Conservation (phyloP, 2,113 vertebrate species). For the Geococcyx californianus region DNA sequence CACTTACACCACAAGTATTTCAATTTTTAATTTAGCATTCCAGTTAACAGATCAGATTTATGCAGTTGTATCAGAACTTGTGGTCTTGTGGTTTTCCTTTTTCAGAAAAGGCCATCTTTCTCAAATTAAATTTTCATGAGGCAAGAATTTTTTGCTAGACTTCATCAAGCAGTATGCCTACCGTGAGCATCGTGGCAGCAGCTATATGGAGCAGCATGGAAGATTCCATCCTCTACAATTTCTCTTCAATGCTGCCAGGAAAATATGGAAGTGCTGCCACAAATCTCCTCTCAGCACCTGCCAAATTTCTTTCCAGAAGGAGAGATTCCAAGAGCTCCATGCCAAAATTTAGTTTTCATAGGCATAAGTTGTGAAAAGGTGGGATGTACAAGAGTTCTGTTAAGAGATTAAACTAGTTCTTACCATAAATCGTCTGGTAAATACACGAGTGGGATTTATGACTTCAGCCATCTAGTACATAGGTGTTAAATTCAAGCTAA, state of each 20-base stretch:
- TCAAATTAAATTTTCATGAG: not conserved
- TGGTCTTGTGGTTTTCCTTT: not conserved
- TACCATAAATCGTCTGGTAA: not conserved
- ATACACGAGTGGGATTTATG: not conserved
- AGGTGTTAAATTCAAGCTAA: not conserved
- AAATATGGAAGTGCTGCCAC: conserved; percentile 45
- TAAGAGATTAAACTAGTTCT: not conserved
- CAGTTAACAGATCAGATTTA: not conserved
- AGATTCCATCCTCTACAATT: conserved; percentile 49
- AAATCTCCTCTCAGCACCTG: not conserved
- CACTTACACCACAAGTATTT: not conserved
- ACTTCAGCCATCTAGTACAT: not conserved
- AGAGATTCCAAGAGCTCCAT: not conserved
- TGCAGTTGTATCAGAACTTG: not conserved
- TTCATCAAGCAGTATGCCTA: not conserved
- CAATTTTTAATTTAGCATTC: not conserved
- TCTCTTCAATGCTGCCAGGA: conserved; percentile 21
- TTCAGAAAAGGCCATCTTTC: not conserved
- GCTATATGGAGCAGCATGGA: not conserved
- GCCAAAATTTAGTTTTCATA: conserved; percentile 13
- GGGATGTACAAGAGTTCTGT: not conserved
- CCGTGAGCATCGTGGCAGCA: conserved; percentile 16
- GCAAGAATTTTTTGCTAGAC: not conserved
- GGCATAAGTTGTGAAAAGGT: not conserved
- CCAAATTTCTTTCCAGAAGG: conserved; percentile 48